These are phyloP conservation scores for Xenentodon cancila DNA, from an alignment of 2,797 vertebrate species.

Conservation along the genomic window DNA sequence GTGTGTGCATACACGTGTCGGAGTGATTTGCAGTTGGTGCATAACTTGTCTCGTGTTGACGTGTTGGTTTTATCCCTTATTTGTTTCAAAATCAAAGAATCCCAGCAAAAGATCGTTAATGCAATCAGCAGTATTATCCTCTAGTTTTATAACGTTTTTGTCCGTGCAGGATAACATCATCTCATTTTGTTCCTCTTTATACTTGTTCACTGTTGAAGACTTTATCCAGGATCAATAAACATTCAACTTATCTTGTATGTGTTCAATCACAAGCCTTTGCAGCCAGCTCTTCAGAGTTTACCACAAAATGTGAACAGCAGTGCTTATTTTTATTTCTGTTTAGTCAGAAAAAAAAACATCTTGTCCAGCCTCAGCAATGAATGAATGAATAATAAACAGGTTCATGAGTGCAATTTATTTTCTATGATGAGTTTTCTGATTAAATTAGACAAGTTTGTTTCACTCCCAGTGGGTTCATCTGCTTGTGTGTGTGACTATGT, in stretches of 20 bases:
- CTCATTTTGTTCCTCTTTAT: not conserved
- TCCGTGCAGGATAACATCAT: not conserved
- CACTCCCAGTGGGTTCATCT: conserved; percentile 64
- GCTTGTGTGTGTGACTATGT: conserved; percentile 30
- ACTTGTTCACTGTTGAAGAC: not conserved
- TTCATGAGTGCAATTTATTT: conserved; percentile 67
- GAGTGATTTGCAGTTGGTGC: conserved; percentile 13
- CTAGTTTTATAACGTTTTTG: not conserved
- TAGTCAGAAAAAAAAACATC: conserved; percentile 35
- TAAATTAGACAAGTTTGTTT: conserved; percentile 72
- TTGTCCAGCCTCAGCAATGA: conserved; percentile 55
- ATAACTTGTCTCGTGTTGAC: not conserved
- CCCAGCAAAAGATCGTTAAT: not conserved
- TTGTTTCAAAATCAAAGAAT: not conserved
- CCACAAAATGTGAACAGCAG: not conserved
- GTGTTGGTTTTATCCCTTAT: conserved; percentile 16
- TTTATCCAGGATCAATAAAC: conserved; percentile 23
- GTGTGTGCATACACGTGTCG: conserved; percentile 40
- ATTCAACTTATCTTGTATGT: conserved; percentile 8
- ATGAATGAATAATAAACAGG: conserved; percentile 64
- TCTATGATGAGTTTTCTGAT: conserved; percentile 67
- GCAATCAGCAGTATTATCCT: not conserved
- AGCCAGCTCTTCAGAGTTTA: conserved; percentile 7
- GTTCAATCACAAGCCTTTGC: conserved; percentile 6
- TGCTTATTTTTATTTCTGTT: conserved; percentile 33